Evolutionary conservation across 2,797 vertebrate species (phyloP), one percentile per base, ranked within the genome.

Genomic region (Gallirallus australis): DNA sequence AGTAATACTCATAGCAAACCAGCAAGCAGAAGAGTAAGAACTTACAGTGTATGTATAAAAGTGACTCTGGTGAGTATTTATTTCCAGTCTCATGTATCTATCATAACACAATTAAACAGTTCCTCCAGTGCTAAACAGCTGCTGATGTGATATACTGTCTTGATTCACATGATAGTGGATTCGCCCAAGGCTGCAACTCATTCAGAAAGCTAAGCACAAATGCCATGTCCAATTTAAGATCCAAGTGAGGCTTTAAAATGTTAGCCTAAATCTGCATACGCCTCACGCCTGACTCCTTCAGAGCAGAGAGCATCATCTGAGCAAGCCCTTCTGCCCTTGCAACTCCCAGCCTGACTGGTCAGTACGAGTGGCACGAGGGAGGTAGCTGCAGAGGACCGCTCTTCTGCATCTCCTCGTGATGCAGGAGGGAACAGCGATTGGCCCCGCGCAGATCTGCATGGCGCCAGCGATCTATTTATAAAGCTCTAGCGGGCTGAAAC

Each of bases 401-500:
- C 80, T n/a, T 84, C 82, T 71, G 82, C 90, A 73, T 50, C 86
- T 47, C 52, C 82, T 84, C 2, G 0, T 81, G 63, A 82, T 31
- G 70, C 1, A 45, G 72, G 56, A 50, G 35, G 63, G 24, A 91
- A 40, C 16, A 1, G n/a, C 0, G 12, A 86, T 18, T 87, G 79
- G 89, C 77, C 63, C 79, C 0, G 1, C 61, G 4, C 68, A 84
- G 75, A 93, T 71, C 89, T 89, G 83, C 73, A 70, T 3, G 1
- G 90, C 15, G 15, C 83, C 86, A 86, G 68, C 1, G 4, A 87
- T 84, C 93, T 92, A 96, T 95, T 95, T 93, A 83, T 94, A 94
- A 77, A 92, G 75, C 91, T 91, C 86, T 18, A 80, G 75, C 40
- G 0, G 77, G 76, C 71, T 95, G 75, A 90, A 95, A 82, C 71